These are phyloP conservation scores for Eupithecia exiguata DNA, from an alignment of 2,888 invertebrate species.

Conservation along the genomic window DNA sequence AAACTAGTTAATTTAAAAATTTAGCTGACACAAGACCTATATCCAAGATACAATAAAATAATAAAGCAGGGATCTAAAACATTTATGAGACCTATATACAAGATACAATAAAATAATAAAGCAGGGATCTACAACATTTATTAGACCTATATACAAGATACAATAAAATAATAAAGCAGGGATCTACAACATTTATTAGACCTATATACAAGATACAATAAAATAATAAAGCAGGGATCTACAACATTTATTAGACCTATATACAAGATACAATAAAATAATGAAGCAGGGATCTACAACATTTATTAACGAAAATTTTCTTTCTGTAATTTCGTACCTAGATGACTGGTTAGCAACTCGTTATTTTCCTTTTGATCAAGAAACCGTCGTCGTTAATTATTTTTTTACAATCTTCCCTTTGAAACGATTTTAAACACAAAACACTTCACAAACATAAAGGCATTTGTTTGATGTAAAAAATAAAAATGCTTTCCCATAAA, in stretches of 20 bases:
- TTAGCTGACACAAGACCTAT: background rate
- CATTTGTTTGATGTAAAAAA: conserved; percentile 14
- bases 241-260: background rate
- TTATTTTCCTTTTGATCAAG: background rate
- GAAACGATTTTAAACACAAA: conserved; percentile 6
- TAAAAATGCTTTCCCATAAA: conserved; percentile 7
- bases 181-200: background rate
- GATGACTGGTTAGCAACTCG: background rate
- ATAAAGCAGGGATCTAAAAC: background rate
- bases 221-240: background rate
- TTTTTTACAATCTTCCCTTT: background rate
- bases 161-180: background rate
- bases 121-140: background rate
- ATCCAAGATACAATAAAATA: background rate
- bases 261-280: background rate
- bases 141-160: too few relatives aligned
- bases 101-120: background rate
- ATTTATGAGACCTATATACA: too few relatives aligned
- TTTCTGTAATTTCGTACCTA: background rate
- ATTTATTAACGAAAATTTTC: background rate
- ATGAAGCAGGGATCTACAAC: background rate
- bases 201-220: too few relatives aligned
- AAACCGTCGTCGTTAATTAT: conserved; percentile 5
- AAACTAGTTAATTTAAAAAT: background rate
- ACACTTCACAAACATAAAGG: conserved; percentile 9